Conservation (phyloP, 2,888 invertebrate species). For the Cosmorhoe ocellata region DNA sequence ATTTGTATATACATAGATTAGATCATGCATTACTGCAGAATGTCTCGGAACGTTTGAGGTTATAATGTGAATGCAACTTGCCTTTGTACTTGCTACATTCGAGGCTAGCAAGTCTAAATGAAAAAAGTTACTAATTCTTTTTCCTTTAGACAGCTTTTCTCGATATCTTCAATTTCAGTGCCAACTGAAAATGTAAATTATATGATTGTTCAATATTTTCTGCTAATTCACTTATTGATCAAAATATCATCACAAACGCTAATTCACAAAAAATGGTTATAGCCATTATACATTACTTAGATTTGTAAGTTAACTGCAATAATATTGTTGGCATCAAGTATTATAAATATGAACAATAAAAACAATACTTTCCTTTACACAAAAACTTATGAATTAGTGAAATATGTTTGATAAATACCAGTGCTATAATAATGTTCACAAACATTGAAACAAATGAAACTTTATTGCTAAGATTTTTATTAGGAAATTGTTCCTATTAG, state of each 20-base stretch:
- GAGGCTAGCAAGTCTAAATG: neutral
- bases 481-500: neutral
- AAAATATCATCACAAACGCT: conserved; percentile 23
- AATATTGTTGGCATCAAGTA: neutral
- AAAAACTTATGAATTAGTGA: too few species aligned
- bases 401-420: too few species aligned
- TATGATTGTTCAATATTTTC: conserved; percentile 29
- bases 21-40: conserved; percentile 43
- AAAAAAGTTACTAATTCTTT: neutral
- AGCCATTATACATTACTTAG: conserved; percentile 1
- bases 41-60: conserved; percentile 16
- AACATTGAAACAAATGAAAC: too few species aligned
- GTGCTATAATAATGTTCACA: too few species aligned
- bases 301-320: conserved; percentile 4
- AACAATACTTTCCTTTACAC: too few species aligned
- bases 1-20: conserved; percentile 42
- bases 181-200: conserved; percentile 33
- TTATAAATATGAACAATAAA: too few species aligned
- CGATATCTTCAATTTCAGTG: too few species aligned
- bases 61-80: conserved; percentile 1
- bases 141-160: neutral
- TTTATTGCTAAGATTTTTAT: neutral
- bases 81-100: neutral
- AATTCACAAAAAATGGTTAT: conserved; percentile 15
- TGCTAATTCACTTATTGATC: conserved; percentile 11